Base-by-base conservation (phyloP, 2,888 invertebrate genomes). In the Aspidapion aeneum region DNA sequence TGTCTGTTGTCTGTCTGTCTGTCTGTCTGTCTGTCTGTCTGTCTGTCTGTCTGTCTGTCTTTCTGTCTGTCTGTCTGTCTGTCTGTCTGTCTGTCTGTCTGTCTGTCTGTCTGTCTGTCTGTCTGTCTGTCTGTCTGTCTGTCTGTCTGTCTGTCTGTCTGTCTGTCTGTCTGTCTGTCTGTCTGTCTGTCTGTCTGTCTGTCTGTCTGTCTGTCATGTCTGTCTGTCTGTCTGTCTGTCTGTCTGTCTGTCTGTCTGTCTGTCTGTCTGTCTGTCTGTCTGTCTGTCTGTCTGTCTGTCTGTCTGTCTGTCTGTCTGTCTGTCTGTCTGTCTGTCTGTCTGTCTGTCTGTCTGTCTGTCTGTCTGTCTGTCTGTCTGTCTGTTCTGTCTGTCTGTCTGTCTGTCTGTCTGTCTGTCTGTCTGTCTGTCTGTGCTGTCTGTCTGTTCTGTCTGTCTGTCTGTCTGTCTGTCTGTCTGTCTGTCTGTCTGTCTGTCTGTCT, bases 11-110 rank as follows among this genome's bases (percentile, higher is more conserved):
- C n/a, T n/a, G n/a, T n/a, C n/a, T n/a, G n/a, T n/a, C n/a, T n/a
- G n/a, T n/a, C 60, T 55, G 60, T 60, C 60, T 60, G 60, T 55
- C 60, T 60, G 60, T 60, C 60, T 55, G 60, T 55, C 60, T 60
- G 60, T 60, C 60, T 60, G n/a, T n/a, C n/a, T n/a, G n/a, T n/a
- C n/a, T n/a, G n/a, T n/a, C n/a, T n/a, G n/a, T n/a, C n/a, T n/a
- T n/a, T n/a, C n/a, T n/a, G n/a, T n/a, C n/a, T n/a, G n/a, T n/a
- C n/a, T n/a, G n/a, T n/a, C n/a, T n/a, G 60, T 55, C 60, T 55
- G 60, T 60, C 60, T 60, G 60, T 55, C 60, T 60, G 60, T 60
- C 54, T 55, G 60, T 55, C 60, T 60, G 60, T 60, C 55, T 60
- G 55, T 55, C 55, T 55, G 55, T 55, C 22, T 60, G 60, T 55